A percentile compares a stretch with the other conserved stretches of the same genome.
Conservation (phyloP, 2,888 invertebrate genomes). For the Allophyes oxyacanthae region DNA sequence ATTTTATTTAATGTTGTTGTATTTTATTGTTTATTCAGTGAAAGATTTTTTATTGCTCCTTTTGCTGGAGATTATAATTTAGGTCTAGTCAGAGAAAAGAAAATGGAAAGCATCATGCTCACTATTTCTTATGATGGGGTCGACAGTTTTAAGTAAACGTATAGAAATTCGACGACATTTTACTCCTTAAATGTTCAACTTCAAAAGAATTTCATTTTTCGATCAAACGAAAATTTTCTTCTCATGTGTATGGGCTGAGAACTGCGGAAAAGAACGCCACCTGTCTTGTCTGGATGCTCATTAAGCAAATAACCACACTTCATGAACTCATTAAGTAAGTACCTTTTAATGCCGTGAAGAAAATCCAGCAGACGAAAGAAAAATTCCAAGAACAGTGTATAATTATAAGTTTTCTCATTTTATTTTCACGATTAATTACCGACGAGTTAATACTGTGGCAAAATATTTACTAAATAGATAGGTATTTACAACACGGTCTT, state of each 20-base stretch:
- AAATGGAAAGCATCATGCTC: neutral
- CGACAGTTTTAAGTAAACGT: slow-evolving; percentile 23
- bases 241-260: slow-evolving; percentile 29
- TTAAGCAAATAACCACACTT: slow-evolving; percentile 33
- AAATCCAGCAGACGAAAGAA: too few species aligned
- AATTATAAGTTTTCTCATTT: too few species aligned
- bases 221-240: slow-evolving; percentile 8
- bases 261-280: slow-evolving; percentile 20
- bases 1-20: slow-evolving; percentile 16
- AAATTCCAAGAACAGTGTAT: too few species aligned
- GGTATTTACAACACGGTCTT: too few species aligned
- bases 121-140: slow-evolving; percentile 16
- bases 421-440: too few species aligned
- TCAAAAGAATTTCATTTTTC: slow-evolving; percentile 8
- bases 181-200: slow-evolving; percentile 11
- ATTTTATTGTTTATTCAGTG: slow-evolving; percentile 7
- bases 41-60: neutral
- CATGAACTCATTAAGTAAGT: slow-evolving; percentile 35
- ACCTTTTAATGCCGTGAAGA: too few species aligned
- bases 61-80: too few species aligned
- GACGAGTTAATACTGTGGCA: too few species aligned
- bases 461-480: too few species aligned
- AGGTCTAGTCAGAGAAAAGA: slow-evolving; percentile 3
- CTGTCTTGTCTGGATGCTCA: slow-evolving; percentile 33
- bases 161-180: too few species aligned